Conservation (phyloP, 2,113 vertebrate genomes). For the Excalfactoria chinensis region DNA sequence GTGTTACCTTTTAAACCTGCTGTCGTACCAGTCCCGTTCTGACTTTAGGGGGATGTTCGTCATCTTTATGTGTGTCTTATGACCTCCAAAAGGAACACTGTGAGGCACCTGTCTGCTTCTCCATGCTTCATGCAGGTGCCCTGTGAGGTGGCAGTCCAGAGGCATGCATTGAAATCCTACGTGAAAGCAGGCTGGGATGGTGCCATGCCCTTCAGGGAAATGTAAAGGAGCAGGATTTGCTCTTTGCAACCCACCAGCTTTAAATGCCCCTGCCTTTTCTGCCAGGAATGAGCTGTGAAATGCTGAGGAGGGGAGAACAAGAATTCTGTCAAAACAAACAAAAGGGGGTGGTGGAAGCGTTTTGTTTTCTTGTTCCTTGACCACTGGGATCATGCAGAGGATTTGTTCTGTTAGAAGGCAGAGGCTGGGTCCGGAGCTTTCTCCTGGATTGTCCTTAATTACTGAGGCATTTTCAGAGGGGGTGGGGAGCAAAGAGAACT, state of each 20-base stretch:
- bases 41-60: not conserved
- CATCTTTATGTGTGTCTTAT: not conserved
- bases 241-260: not conserved
- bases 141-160: not conserved
- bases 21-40: not conserved
- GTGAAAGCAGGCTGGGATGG: not conserved
- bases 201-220: not conserved
- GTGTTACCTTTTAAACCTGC: not conserved
- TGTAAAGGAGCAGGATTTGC: not conserved
- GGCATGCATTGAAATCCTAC: not conserved
- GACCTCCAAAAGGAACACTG: accelerated
- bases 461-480: not conserved
- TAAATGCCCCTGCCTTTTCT: not conserved
- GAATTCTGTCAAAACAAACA: not conserved
- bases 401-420: not conserved
- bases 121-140: not conserved
- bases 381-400: not conserved
- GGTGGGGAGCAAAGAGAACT: not conserved
- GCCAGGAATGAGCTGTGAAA: not conserved
- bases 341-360: not conserved
- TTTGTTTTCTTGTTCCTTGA: not conserved
- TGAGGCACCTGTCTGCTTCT: not conserved
- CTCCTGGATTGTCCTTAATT: not conserved
- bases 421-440: not conserved
- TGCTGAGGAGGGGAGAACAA: not conserved